Evolutionary conservation across 2,797 vertebrate genomes (phyloP), one percentile per base, ranked within the genome.

Genomic region (Periparus ater): DNA sequence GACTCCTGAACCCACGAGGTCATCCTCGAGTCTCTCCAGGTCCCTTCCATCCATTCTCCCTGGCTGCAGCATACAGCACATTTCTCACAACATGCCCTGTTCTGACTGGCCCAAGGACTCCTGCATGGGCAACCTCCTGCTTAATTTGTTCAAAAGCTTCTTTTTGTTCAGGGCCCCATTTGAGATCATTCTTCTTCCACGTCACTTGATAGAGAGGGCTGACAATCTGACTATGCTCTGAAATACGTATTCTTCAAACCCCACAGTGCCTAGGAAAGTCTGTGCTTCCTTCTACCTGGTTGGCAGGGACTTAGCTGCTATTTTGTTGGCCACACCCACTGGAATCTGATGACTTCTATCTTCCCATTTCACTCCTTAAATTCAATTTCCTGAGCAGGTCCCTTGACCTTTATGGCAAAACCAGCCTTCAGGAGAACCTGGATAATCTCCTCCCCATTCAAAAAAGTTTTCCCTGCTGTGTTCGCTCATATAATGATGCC

Each of bases 41-140:
- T 60, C 32, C 47, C 9, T 61, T 61, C 48, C 61, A n/a, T 16
- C 54, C 40, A 47, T 29, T 61, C 17, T 61, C 13, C 29, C 16
- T 1, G 1, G 27, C 19, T 4, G 10, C n/a, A 45, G 5, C 10
- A 16, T 29, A 20, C 7, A 47, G n/a, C 20, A 54, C 19, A 13
- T 45, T 76, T 30, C 40, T 38, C 40, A 61, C 29, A n/a, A 20
- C 72, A 40, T 38, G 44, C 26, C 10, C 42, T 0, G 0, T 48
- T 54, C 34, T 47, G 50, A 55, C 29, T 25, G 16, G 58, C 29
- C 34, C 23, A 22, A 54, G 29, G n/a, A 10, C 19, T 29, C 9
- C n/a, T 20, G 8, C n/a, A n/a, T 10, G 8, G 50, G 23, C 16
- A n/a, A 29, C 30, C 25, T 74, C 25, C 51, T 21, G 20, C 36